Evolutionary conservation across 1,140 invertebrate species (phyloP).

Genomic region (Drosophila ambigua): DNA sequence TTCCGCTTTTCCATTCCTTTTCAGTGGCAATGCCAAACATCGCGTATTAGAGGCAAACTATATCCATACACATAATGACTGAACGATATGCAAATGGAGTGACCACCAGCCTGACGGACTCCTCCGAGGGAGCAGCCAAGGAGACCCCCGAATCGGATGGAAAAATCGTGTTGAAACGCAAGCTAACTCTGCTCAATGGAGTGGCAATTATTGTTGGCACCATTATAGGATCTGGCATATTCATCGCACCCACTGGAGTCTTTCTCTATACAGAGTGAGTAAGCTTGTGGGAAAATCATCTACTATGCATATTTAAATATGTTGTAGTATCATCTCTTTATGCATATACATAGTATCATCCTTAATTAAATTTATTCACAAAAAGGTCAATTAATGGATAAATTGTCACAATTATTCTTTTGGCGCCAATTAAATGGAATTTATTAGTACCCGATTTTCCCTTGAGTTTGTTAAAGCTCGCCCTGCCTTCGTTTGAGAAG

Average conservation of each 20-base stretch:
- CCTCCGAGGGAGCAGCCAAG: background rate
- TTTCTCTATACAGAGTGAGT: constrained; percentile 87
- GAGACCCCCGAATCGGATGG: constrained; percentile 25
- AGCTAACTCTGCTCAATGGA: constrained; percentile 93
- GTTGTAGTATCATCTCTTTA: constrained; percentile 1
- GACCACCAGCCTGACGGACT: constrained; percentile 61
- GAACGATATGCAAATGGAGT: constrained; percentile 80
- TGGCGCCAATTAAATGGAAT: constrained; percentile 46
- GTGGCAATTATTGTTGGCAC: constrained; percentile 94
- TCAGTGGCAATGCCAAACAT: constrained; percentile 59
- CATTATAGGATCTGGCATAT: constrained; percentile 93
- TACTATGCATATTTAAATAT: background rate
- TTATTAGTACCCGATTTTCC: constrained; percentile 53
- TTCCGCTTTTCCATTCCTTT: constrained; percentile 7
- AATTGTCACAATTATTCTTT: constrained; percentile 33
- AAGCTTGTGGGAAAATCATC: background rate
- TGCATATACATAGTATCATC: constrained; percentile 16
- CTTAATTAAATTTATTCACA: constrained; percentile 50
- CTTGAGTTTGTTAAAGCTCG: constrained; percentile 34
- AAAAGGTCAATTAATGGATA: constrained; percentile 47
- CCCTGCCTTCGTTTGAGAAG: constrained; percentile 1
- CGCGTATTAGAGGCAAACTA: constrained; percentile 10
- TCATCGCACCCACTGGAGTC: constrained; percentile 91
- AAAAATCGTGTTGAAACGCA: constrained; percentile 89
- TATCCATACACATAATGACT: constrained; percentile 50